Conservation (phyloP, 2,113 vertebrate species). For the Thermophis baileyi region DNA sequence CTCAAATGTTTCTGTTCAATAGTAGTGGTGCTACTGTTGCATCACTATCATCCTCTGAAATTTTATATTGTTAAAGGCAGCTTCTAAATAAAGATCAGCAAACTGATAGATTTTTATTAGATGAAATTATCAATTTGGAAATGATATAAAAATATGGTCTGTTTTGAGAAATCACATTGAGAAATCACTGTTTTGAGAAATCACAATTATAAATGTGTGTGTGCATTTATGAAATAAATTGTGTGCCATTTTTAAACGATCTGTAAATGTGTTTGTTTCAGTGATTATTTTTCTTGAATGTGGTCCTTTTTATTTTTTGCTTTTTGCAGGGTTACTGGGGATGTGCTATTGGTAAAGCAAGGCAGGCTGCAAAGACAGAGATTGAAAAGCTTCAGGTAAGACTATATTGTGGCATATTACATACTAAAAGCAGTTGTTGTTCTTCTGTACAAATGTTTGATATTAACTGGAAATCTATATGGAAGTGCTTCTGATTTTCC, state of each 20-base stretch:
- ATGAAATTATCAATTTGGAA: neutral
- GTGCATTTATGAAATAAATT: neutral
- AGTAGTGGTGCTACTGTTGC: neutral
- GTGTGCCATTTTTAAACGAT: no score
- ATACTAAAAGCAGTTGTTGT: neutral
- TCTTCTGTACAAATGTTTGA: neutral
- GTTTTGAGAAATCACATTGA: neutral
- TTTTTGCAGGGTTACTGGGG: constrained; percentile 91
- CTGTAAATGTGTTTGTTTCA: neutral
- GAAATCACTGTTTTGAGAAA: neutral
- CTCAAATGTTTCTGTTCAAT: neutral
- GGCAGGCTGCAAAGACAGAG: constrained; percentile 98
- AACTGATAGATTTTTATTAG: neutral
- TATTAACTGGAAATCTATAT: neutral
- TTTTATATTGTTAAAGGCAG: neutral
- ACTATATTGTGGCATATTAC: neutral
- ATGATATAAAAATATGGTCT: neutral
- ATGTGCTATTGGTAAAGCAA: constrained; percentile 96
- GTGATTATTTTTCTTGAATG: neutral
- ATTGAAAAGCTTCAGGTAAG: constrained; percentile 96
- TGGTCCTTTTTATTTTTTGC: neutral
- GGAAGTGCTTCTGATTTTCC: neutral
- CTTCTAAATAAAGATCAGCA: neutral
- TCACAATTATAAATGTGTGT: neutral
- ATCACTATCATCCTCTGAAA: neutral